Percentiles rank a stretch among this genome's conserved stretches.
Evolutionary conservation across 2,888 invertebrate species (phyloP).

Genomic region (Dynastes grantii): DNA sequence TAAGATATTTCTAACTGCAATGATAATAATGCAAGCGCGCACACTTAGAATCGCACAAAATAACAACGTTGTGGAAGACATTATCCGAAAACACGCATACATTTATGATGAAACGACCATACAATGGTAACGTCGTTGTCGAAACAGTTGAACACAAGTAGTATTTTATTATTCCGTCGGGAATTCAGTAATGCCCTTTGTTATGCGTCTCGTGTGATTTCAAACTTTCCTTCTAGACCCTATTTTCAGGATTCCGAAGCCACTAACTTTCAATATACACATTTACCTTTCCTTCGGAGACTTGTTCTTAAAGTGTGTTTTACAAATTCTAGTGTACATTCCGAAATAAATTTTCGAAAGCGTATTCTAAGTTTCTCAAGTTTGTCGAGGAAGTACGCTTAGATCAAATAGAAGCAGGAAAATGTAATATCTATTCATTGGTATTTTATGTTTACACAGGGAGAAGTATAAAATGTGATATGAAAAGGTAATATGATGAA

Average conservation of each 20-base stretch:
- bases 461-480: too few relatives aligned
- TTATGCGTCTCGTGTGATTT: constrained; percentile 46
- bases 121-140: constrained; percentile 5
- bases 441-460: too few relatives aligned
- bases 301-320: constrained; percentile 44
- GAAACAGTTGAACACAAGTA: constrained; percentile 29
- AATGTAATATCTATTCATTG: neutral
- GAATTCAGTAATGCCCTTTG: constrained; percentile 43
- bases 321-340: constrained; percentile 38
- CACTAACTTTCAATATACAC: constrained; percentile 48
- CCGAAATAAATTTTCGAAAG: constrained; percentile 27
- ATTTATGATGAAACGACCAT: constrained; percentile 18
- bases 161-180: constrained; percentile 43
- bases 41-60: constrained; percentile 6
- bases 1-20: neutral
- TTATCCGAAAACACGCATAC: constrained; percentile 9
- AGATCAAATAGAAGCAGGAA: neutral
- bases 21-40: neutral
- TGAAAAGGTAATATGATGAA: too few relatives aligned
- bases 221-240: constrained; percentile 44
- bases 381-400: neutral
- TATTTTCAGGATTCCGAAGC: constrained; percentile 42
- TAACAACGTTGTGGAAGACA: neutral
- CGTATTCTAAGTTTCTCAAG: constrained; percentile 1
- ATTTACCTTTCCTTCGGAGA: constrained; percentile 45